These are phyloP conservation scores for Tetramorium simillimum DNA, from an alignment of 1,140 invertebrate genomes.

Conservation along the genomic window DNA sequence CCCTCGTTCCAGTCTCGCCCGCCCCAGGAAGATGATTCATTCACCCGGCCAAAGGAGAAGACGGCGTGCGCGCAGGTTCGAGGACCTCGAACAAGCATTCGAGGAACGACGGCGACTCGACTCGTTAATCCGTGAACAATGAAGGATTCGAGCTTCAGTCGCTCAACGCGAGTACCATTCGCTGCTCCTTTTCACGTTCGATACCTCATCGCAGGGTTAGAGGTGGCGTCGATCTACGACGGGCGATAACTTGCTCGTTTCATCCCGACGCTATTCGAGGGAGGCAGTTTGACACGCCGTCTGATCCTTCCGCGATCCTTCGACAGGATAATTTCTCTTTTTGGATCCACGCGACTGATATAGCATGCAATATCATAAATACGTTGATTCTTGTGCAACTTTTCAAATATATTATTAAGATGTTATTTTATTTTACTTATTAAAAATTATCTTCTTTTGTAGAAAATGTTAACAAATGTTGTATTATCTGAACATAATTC, in stretches of 20 bases:
- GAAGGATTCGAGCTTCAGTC: constrained; percentile 67
- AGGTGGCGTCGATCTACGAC: constrained; percentile 47
- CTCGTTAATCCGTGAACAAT: constrained; percentile 78
- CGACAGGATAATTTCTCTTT: constrained; percentile 30
- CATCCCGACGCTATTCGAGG: constrained; percentile 1
- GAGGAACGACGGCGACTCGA: constrained; percentile 66
- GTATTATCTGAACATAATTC: not conserved
- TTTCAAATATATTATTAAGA: not conserved
- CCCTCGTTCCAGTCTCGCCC: not conserved
- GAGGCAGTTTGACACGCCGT: not conserved
- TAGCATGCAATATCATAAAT: not conserved
- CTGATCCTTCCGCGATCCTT: constrained; percentile 43
- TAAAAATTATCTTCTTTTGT: not conserved
- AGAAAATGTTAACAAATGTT: constrained; percentile 1
- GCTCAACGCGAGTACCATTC: constrained; percentile 66
- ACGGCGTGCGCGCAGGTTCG: constrained; percentile 49
- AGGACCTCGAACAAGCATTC: constrained; percentile 53
- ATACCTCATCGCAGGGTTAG: constrained; percentile 36
- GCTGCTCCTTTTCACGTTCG: constrained; percentile 66
- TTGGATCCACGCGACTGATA: not conserved
- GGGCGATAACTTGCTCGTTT: constrained; percentile 20
- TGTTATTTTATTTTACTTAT: not conserved
- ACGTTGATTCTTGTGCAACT: not conserved
- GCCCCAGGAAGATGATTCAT: constrained; percentile 70
- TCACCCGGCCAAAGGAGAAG: constrained; percentile 62